phyloP scores from a whole-genome alignment of 2,888 invertebrate genomes.

The Coecobrya sp. region DNA sequence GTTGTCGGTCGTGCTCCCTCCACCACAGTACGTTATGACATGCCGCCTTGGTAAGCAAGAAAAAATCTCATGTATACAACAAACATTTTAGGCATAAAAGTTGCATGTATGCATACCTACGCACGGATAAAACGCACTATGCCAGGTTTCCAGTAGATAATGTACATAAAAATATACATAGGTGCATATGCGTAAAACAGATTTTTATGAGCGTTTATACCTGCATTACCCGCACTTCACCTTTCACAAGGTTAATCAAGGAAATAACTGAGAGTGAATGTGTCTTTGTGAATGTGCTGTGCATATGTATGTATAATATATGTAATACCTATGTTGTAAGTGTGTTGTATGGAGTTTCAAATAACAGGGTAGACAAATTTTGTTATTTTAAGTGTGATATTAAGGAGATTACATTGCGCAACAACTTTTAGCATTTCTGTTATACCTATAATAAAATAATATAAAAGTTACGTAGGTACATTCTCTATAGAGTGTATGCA shows the following conservation, averaged over 20 bases:
- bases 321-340: no score
- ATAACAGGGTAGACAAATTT: not conserved
- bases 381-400: not conserved
- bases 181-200: not conserved
- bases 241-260: conserved; percentile 45
- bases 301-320: no score
- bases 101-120: not conserved
- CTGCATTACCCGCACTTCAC: conserved; percentile 41
- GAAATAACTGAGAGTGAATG: conserved; percentile 3
- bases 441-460: not conserved
- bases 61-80: conserved; percentile 42
- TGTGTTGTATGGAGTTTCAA: not conserved
- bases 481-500: no score
- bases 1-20: not conserved
- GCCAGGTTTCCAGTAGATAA: not conserved
- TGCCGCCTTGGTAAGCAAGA: not conserved
- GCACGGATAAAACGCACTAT: not conserved
- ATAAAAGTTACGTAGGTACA: no score
- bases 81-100: not conserved
- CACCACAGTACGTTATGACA: not conserved
- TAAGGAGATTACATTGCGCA: not conserved
- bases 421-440: not conserved
- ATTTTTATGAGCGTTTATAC: conserved; percentile 1
- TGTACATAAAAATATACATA: not conserved
- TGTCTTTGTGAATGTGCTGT: not conserved